Percentiles rank a stretch among this genome's conserved stretches.
Conservation (phyloP, 2,113 vertebrate genomes). For the Nicator chloris region DNA sequence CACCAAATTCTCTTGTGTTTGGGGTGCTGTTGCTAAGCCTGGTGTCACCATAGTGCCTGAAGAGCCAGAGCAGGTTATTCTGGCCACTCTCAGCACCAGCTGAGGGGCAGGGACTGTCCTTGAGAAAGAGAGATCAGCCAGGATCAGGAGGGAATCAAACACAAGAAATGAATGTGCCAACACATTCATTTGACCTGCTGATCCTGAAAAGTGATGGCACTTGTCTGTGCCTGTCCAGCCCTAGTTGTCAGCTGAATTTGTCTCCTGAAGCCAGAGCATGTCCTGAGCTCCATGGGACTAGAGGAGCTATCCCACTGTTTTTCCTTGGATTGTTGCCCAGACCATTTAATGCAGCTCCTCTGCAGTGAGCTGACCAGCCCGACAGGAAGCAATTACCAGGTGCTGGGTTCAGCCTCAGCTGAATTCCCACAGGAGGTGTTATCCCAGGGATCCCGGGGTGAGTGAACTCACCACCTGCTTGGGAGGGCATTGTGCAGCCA, state of each 20-base stretch:
- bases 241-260: neutral
- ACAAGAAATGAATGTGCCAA: neutral
- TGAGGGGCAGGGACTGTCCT: neutral
- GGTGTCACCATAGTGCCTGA: neutral
- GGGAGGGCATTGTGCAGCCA: neutral
- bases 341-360: neutral
- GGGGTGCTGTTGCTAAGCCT: neutral
- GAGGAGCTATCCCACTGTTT: neutral
- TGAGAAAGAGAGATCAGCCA: neutral
- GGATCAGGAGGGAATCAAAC: neutral
- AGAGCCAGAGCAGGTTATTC: neutral
- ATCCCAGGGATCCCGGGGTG: neutral
- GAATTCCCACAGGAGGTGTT: neutral
- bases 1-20: neutral
- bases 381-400: conserved; percentile 39
- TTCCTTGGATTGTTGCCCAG: neutral
- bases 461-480: neutral
- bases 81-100: neutral
- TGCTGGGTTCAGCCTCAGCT: neutral
- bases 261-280: neutral
- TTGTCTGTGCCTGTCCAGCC: neutral
- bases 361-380: conserved; percentile 14
- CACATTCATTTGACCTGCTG: neutral
- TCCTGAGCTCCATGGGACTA: neutral
- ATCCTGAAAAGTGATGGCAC: neutral